These are phyloP conservation scores for Nannoperca australis DNA, from an alignment of 2,797 vertebrate genomes.

Conservation along the genomic window DNA sequence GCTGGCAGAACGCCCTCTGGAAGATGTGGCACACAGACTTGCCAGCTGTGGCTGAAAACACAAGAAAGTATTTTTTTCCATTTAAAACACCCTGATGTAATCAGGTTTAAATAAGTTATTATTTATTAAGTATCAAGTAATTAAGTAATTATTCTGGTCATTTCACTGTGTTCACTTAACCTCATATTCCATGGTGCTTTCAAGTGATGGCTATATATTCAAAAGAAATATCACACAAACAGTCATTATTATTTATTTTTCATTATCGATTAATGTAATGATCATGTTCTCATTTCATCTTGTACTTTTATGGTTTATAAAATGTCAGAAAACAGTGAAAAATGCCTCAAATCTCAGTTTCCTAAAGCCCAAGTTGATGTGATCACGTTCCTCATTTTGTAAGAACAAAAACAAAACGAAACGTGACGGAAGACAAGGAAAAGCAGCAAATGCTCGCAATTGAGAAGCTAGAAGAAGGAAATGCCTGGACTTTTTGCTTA, in stretches of 20 bases:
- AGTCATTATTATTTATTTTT: too few relatives aligned
- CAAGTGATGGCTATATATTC: background rate
- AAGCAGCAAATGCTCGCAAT: background rate
- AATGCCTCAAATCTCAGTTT: background rate
- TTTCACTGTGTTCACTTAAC: slow-evolving; percentile 28
- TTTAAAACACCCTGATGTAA: background rate
- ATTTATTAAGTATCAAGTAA: too few relatives aligned
- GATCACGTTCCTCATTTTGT: slow-evolving; percentile 1
- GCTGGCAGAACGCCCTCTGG: slow-evolving; percentile 69
- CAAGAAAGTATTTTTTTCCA: background rate
- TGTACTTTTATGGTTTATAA: background rate
- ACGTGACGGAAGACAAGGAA: too few relatives aligned
- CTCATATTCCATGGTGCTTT: slow-evolving; percentile 1
- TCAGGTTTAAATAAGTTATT: too few relatives aligned
- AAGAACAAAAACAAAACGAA: too few relatives aligned
- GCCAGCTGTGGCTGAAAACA: slow-evolving; percentile 82
- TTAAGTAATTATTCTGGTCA: slow-evolving; percentile 30
- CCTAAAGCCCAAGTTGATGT: background rate
- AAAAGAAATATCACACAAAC: background rate
- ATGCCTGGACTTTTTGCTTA: background rate
- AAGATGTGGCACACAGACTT: slow-evolving; percentile 80
- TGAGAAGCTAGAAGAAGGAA: background rate
- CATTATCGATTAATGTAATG: background rate
- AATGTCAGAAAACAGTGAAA: background rate
- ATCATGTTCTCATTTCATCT: background rate